A percentile compares a stretch with the other conserved stretches of the same genome.
Conservation (phyloP, 2,888 invertebrate species). For the Synanthedon tipuliformis region DNA sequence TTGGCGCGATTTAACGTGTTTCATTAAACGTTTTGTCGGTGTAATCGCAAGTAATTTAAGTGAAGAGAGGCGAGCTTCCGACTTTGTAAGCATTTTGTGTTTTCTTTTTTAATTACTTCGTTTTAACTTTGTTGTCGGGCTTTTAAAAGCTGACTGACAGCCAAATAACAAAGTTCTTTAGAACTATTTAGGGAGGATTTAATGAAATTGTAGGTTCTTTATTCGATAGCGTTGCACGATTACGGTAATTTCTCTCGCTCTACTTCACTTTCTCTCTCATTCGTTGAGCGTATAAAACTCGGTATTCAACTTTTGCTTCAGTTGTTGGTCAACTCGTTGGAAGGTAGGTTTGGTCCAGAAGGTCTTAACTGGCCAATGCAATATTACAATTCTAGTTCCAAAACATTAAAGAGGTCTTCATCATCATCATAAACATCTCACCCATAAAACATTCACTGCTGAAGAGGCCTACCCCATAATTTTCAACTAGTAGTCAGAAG, state of each 20-base stretch:
- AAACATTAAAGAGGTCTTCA: no score
- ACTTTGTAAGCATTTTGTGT: slow-evolving; percentile 70
- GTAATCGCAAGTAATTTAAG: slow-evolving; percentile 70
- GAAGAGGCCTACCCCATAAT: no score
- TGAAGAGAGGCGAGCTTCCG: slow-evolving; percentile 68
- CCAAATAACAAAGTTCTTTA: slow-evolving; percentile 65
- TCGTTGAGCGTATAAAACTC: no score
- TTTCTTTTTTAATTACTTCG: slow-evolving; percentile 71
- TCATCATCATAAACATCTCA: no score
- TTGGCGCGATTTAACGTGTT: slow-evolving; percentile 67
- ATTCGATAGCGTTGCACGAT: slow-evolving; percentile 36
- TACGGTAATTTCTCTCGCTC: slow-evolving; percentile 22
- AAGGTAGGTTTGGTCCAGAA: no score
- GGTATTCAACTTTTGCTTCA: no score
- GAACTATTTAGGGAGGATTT: slow-evolving; percentile 62
- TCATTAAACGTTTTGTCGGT: slow-evolving; percentile 70
- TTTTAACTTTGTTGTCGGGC: slow-evolving; percentile 67
- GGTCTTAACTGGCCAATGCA: no score
- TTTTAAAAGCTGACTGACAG: slow-evolving; percentile 69
- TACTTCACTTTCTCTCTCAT: no score
- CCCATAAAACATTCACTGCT: no score
- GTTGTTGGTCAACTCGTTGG: no score
- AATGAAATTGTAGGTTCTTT: slow-evolving; percentile 59
- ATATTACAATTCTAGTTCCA: no score
- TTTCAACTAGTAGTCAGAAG: no score